Base-by-base conservation (phyloP, 2,797 vertebrate genomes). In the Oreochromis grahami region DNA sequence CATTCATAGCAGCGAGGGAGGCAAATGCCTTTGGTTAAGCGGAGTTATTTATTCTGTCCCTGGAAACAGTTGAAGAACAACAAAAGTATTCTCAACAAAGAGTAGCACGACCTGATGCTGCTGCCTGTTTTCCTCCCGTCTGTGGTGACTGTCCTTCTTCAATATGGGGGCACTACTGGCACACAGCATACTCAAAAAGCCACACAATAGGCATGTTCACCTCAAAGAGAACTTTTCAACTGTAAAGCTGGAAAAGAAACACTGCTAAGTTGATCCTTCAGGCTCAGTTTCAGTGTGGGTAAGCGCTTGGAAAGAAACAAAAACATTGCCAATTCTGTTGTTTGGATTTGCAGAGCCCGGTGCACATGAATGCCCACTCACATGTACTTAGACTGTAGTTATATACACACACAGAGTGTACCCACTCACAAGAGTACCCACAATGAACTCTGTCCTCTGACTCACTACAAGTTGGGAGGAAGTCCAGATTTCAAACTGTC, bases 11-110 rank as follows among this genome's bases (percentile, higher is more conserved):
- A 86, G 81, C 34, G 68, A 90, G 86, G 78, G 93, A 90, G 87
- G 85, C 87, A 68, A 94, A 94, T 94, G 90, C 91, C 94, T 96
- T 95, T 94, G 93, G 93, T 94, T 93, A 90, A 79, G 79, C 83
- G 3, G 38, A 77, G 91, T 87, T 96, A 93, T 96, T 96, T 96
- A 94, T 94, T 94, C 84, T 87, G 83, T 92, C 91, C 92, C 80
- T 89, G 89, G 93, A 95, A 94, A 94, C 81, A 36, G 51, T 63
- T 52, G 83, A 85, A 87, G 84, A 92, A 94, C 91, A 93, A 93
- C 93, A 94, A 93, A 94, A 90, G 91, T 87, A 24, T 89, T 92
- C 88, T 83, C 24, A 90, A 93, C 91, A 89, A 91, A 90, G 90
- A 86, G 79, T 5, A 84, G 87, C 85, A 12, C 9, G 79, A 91